Conservation (phyloP, 1,140 invertebrate species). For the Colletes gigas region DNA sequence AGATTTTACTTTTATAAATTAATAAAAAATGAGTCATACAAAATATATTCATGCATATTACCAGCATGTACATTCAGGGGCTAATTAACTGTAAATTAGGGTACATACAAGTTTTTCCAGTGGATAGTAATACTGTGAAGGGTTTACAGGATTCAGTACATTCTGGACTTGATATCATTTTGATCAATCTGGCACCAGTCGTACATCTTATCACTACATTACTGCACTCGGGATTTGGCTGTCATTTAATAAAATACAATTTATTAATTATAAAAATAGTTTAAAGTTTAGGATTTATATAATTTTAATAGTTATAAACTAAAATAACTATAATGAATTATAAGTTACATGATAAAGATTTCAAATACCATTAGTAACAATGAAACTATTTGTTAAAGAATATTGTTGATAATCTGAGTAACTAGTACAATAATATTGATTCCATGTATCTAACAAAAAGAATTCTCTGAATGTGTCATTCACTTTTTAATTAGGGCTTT, state of each 20-base stretch:
- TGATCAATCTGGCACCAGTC: constrained; percentile 84
- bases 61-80: too few species aligned
- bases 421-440: too few species aligned
- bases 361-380: too few species aligned
- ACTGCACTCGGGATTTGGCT: constrained; percentile 89
- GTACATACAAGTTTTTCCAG: constrained; percentile 86
- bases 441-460: too few species aligned
- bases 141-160: constrained; percentile 85
- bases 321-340: not conserved
- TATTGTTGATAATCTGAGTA: too few species aligned
- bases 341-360: too few species aligned
- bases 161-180: constrained; percentile 85
- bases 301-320: not conserved
- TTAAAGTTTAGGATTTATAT: not conserved
- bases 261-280: constrained; percentile 9
- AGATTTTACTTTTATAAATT: too few species aligned
- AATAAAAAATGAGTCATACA: too few species aligned
- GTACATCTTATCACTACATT: constrained; percentile 87
- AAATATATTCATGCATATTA: too few species aligned
- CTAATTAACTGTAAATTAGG: not conserved
- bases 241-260: constrained; percentile 42
- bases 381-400: too few species aligned
- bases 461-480: too few species aligned
- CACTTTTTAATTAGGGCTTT: too few species aligned
- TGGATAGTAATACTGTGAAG: constrained; percentile 84